Base-by-base conservation (phyloP, 2,797 vertebrate species). In the Nasua narica region DNA sequence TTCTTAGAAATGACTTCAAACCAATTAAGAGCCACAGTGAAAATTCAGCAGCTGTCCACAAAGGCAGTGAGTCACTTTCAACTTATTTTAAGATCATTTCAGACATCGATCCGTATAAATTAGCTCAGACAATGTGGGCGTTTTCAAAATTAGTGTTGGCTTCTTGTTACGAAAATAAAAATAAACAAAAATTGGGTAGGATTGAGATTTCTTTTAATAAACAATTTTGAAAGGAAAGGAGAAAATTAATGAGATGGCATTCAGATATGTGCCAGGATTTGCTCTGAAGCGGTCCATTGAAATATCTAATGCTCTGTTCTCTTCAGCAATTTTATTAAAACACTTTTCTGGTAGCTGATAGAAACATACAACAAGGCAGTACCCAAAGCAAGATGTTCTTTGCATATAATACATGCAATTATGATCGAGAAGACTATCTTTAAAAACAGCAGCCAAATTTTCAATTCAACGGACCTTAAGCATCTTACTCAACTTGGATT, bases 121-220 rank as follows among this genome's bases (percentile, higher is more conserved):
- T 91, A 32, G 78, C 70, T 96, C 78, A 79, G 40, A 90, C 92
- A 46, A 69, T 79, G 23, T 77, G 35, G 0, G 8, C n/a, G 37
- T 16, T 91, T n/a, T 77, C 19, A 92, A 79, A 91, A 86, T 43
- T 77, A 74, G 48, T 87, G 65, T 74, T 94, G 69, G 85, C 25
- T 60, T 40, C 40, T 77, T 85, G 65, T 74, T 52, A 69, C 58
- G 50, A 88, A 96, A 96, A 94, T 46, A 77, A 79, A 95, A 35
- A 4, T 52, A 85, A 76, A 25, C 19, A 54, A 92, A 82, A 94
- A 16, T 54, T 72, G 77, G 6, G 52, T 40, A 40, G 19, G 40
- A 79, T 21, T 81, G 37, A n/a, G 25, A 70, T 72, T 72, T 72
- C 9, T 90, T 88, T 58, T 50, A 93, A 86, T 52, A 83, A 93